Percentiles rank a stretch among this genome's conserved stretches.
Evolutionary conservation across 2,797 vertebrate genomes (phyloP).

Genomic region (Anas capensis): DNA sequence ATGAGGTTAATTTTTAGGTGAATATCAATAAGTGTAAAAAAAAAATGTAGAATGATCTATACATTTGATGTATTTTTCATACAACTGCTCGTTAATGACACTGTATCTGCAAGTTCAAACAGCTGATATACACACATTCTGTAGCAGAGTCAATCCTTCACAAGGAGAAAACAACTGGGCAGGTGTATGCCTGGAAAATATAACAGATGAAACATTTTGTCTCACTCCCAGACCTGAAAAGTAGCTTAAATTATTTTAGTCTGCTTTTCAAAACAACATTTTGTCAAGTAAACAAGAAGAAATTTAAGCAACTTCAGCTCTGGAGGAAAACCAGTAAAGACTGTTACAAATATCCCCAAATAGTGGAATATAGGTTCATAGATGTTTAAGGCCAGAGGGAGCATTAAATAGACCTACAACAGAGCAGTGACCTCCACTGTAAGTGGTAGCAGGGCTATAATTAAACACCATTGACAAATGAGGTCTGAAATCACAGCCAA

Average conservation of each 20-base stretch:
- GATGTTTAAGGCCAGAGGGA: slow-evolving; percentile 61
- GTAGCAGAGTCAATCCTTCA: not conserved
- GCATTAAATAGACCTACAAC: slow-evolving; percentile 32
- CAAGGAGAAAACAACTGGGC: not conserved
- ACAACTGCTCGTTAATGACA: not conserved
- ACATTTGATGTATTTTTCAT: not conserved
- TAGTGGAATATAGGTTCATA: slow-evolving; percentile 37
- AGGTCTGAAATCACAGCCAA: slow-evolving; percentile 67
- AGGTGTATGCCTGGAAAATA: not conserved
- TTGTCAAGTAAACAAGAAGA: not conserved
- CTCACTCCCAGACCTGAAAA: not conserved
- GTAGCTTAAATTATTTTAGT: not conserved
- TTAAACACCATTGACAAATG: slow-evolving; percentile 70
- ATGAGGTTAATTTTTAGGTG: not conserved
- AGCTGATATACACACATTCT: not conserved
- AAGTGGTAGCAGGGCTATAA: slow-evolving; percentile 50
- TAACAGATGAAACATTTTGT: not conserved
- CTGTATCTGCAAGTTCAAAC: not conserved
- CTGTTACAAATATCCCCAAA: slow-evolving; percentile 26
- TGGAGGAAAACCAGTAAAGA: not conserved
- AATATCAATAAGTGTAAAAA: not conserved
- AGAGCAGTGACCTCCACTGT: slow-evolving; percentile 22
- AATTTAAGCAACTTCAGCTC: slow-evolving; percentile 8
- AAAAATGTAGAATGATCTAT: not conserved
- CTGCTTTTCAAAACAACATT: not conserved